These are phyloP conservation scores for Xylophagus ater DNA, from an alignment of 2,888 invertebrate genomes.

Conservation along the genomic window DNA sequence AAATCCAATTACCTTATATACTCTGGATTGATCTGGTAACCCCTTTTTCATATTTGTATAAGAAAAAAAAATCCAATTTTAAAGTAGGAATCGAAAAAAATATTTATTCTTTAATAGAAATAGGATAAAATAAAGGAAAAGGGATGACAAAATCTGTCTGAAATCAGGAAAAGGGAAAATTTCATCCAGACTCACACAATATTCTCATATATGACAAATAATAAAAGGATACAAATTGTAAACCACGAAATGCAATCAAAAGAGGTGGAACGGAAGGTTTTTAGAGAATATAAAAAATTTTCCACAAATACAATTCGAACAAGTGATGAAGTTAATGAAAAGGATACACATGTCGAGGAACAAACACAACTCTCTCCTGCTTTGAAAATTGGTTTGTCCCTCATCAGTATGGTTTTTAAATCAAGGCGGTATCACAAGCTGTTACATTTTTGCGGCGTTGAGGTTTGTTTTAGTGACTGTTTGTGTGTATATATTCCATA, in stretches of 20 bases:
- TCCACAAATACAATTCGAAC: constrained; percentile 3
- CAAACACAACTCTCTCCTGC: background rate
- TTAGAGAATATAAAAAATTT: constrained; percentile 11
- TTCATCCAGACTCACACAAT: too few relatives aligned
- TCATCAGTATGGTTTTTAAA: background rate
- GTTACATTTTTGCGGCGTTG: constrained; percentile 13
- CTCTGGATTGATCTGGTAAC: constrained; percentile 11
- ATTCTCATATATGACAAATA: too few relatives aligned
- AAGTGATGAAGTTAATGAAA: constrained; percentile 16
- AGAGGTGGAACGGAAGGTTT: constrained; percentile 15
- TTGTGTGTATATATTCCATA: too few relatives aligned
- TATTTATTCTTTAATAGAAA: constrained; percentile 7
- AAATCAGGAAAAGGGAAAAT: too few relatives aligned
- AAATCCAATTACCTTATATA: constrained; percentile 15
- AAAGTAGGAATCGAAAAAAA: constrained; percentile 17
- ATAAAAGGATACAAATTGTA: constrained; percentile 12
- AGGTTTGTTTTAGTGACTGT: too few relatives aligned
- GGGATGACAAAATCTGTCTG: too few relatives aligned
- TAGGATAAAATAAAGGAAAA: too few relatives aligned
- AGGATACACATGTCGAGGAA: constrained; percentile 15
- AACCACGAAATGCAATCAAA: constrained; percentile 16
- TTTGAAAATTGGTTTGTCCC: too few relatives aligned
- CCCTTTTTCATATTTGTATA: constrained; percentile 11
- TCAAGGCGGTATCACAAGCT: constrained; percentile 8
- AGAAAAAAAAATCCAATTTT: constrained; percentile 17